Conservation (phyloP, 1,140 invertebrate species). For the Drosophila azteca region DNA sequence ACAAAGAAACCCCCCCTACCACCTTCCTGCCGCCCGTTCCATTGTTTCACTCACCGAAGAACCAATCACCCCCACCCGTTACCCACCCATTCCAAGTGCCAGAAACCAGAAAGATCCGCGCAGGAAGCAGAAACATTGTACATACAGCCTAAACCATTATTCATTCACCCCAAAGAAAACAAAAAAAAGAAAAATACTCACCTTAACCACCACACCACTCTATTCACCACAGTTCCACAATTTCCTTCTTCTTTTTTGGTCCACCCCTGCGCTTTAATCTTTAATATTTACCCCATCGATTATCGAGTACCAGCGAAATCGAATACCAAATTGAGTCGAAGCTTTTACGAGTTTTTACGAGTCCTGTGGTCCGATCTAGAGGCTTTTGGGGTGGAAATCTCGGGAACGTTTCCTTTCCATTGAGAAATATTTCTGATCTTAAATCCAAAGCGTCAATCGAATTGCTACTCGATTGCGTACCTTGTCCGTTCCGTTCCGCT, state of each 20-base stretch:
- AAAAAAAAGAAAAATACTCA: constrained; percentile 10
- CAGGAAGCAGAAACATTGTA: constrained; percentile 46
- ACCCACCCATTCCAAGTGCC: constrained; percentile 1
- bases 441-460: not conserved
- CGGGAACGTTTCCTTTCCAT: too few relatives aligned
- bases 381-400: too few relatives aligned
- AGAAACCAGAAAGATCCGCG: constrained; percentile 1
- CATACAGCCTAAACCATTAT: constrained; percentile 36
- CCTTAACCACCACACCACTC: constrained; percentile 26
- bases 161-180: constrained; percentile 35
- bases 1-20: too few relatives aligned
- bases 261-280: not conserved
- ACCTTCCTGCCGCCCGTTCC: too few relatives aligned
- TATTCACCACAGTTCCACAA: constrained; percentile 30
- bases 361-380: too few relatives aligned
- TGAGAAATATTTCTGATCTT: too few relatives aligned
- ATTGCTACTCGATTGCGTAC: constrained; percentile 9
- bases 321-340: too few relatives aligned
- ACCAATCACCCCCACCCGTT: too few relatives aligned
- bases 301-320: too few relatives aligned
- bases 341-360: too few relatives aligned
- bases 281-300: constrained; percentile 11
- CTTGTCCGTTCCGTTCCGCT: not conserved
- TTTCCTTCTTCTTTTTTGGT: constrained; percentile 7
- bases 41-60: constrained; percentile 12